Base-by-base conservation (phyloP, 2,113 vertebrate species). In the Orycteropus afer region DNA sequence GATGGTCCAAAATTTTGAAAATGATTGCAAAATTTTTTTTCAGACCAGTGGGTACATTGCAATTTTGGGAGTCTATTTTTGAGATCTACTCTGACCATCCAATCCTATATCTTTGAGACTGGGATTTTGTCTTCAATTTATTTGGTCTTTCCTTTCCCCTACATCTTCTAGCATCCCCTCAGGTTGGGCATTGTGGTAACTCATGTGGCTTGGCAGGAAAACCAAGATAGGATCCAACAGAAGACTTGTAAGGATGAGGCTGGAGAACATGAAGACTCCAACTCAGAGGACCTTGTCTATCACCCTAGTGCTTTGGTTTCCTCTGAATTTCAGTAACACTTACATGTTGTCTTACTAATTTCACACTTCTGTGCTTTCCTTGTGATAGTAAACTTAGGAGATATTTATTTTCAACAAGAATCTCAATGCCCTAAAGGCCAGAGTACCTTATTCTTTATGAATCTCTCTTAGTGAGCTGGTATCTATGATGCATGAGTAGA, bases 11-110 rank as follows among this genome's bases (percentile, higher is more conserved):
- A 47, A 22, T 29, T 69, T 15, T 63, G 17, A 67, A 78, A 49
- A 81, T 32, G 15, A 37, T 9, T 47, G 37, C 34, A 32, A 25
- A 29, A 9, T 17, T 51, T 29, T 57, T 76, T 90, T 88, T 42
- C 37, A 91, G 49, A 32, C 53, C 18, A 15, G 29, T n/a, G 7
- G 20, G 5, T 5, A 79, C 49, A 12, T 18, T 84, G 45, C 89
- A 79, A 27, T n/a, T 49, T 29, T 3, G 7, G 42, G 20, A 20
- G 14, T 47, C 49, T 63, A 22, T 32, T 47, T 73, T 67, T 77
- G 23, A 63, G 78, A 53, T 0, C 0, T 23, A 23, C 23, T 6
- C 13, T 77, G 7, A 13, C 13, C 8, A 22, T 2, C 10, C 17
- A 88, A 87, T 37, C 34, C 45, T 34, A 55, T 7, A 25, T 55